Evolutionary conservation across 2,797 vertebrate genomes (phyloP).

Genomic region (Smutsia gigantea): DNA sequence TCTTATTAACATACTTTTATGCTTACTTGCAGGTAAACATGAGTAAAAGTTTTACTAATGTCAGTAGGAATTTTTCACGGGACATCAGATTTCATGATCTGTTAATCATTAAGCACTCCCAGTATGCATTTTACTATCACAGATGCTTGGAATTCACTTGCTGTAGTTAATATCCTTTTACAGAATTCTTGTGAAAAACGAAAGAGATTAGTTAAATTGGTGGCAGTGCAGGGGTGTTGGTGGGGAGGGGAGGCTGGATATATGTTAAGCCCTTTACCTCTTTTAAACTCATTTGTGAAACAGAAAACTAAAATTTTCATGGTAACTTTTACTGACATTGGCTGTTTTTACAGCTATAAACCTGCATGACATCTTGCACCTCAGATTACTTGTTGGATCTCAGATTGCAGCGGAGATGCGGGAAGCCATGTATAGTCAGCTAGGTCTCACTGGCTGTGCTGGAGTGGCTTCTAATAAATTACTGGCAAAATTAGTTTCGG

Average conservation of each 20-base stretch:
- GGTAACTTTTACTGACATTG: background rate
- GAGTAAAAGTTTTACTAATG: conserved; percentile 6
- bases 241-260: background rate
- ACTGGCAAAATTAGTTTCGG: conserved; percentile 93
- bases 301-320: background rate
- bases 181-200: background rate
- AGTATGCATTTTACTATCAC: background rate
- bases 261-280: background rate
- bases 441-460: conserved; percentile 93
- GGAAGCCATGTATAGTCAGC: conserved; percentile 83
- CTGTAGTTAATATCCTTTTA: background rate
- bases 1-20: background rate
- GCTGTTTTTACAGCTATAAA: conserved; percentile 82
- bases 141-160: background rate
- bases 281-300: background rate
- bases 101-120: background rate
- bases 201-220: background rate
- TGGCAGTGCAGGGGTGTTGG: background rate
- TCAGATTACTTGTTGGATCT: conserved; percentile 90
- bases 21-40: background rate
- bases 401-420: conserved; percentile 92
- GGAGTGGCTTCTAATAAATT: conserved; percentile 93
- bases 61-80: conserved; percentile 22
- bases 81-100: background rate
- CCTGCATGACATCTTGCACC: conserved; percentile 80